Evolutionary conservation across 92 coral and sea anemone genomes (phyloP), one percentile per base, ranked within the genome.

Genomic region (Chrysogorgia sp.): DNA sequence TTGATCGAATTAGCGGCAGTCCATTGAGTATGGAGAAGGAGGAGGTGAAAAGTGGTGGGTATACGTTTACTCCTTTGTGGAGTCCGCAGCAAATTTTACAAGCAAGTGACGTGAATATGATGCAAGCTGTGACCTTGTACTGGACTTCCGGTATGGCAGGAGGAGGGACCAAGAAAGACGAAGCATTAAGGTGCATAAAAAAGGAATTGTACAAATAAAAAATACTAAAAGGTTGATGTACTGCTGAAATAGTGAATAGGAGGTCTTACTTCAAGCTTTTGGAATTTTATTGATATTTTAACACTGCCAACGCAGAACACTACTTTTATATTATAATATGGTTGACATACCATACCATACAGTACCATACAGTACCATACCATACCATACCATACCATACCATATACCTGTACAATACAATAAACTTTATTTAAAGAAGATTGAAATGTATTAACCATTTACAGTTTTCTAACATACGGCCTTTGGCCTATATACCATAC

Each of bases 71-170:
- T 56, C 98, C 97, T 56, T 72, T 71, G 17, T 94, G 98, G 98
- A 89, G 84, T 41, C 86, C 87, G 10, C 83, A 50, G 31, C 89
- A 91, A 77, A 83, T 87, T 49, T 83, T 82, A 29, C 88, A 82
- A 88, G 96, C 97, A 29, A 86, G 96, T 50, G 96, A 91, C 34
- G 81, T 94, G 21, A 82, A 91, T 52, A 70, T 94, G 74, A 84
- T 89, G 40, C 98, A 94, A 80, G 97, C 97, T 1, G 89, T 90
- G 62, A 93, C 96, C 21, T 35, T 94, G 85, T 89, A 79, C 85
- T 90, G 90, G 63, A 77, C 89, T 3, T 85, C 97, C 26, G 91
- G 92, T 34, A 74, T 63, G 80, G 79, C 79, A 10, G 79, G 79
- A 34, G 79, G 79, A 55, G 79, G 79, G 23, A 72, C 79, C 0